Evolutionary conservation across 2,113 vertebrate genomes (phyloP), one percentile per base, ranked within the genome.

Genomic region (Oryzias melastigma): DNA sequence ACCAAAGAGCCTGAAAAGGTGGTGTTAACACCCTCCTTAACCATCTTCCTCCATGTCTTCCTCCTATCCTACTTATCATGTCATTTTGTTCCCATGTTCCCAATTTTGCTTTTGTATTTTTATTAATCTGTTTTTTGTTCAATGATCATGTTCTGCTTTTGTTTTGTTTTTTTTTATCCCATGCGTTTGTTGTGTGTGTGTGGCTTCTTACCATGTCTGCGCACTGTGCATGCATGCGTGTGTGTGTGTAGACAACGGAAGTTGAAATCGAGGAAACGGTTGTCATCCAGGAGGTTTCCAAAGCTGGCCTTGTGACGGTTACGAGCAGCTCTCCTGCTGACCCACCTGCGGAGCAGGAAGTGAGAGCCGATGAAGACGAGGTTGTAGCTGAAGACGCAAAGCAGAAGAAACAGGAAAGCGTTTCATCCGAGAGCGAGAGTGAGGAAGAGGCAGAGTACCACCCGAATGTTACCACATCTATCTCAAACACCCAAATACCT

Each of bases 391-490:
- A 87, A 82, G 92, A 92, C 27, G 86, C 78, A 0, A 62, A 65
- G 8, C 50, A 12, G 1, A 41, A 0, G 0, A 82, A 78, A 62
- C 82, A 74, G 85, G 93, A 91, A 90, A 92, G 94, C 76, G 82
- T 92, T 57, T 94, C 96, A 40, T 95, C 94, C 3, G 93, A 94
- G 85, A 95, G 95, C 67, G 96, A 96, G 73, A 98, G 95, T 65
- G 97, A 98, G 74, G 95, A 95, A 17, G 95, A 97, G 83, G 95
- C 93, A 1, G 96, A 98, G 82, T 98, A 97, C 88, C 94, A 90
- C 54, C 94, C 95, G 49, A 91, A 94, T 70, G 60, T 84, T 35
- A 81, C 86, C 0, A 80, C 89, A 25, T 85, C 91, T 29, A 86
- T 91, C 83, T 92, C 90, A 45, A 86, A 90, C 67, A 91, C 86